Evolutionary conservation across 2,888 invertebrate genomes (phyloP).

Genomic region (Diplolepis rosae): DNA sequence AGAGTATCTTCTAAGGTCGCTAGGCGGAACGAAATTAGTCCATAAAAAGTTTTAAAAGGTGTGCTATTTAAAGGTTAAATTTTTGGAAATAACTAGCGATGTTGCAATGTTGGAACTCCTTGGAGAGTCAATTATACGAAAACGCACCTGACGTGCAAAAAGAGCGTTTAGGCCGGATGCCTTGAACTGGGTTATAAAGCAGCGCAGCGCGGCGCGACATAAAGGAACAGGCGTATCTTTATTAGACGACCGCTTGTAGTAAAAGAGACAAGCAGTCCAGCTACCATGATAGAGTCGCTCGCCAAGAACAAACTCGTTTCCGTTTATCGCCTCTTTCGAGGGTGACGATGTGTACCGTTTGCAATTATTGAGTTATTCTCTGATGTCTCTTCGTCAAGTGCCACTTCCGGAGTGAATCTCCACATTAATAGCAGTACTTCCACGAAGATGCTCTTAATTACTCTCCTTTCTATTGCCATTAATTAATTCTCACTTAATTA

Average conservation of each 20-base stretch:
- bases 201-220: constrained; percentile 26
- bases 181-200: constrained; percentile 13
- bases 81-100: too few species aligned
- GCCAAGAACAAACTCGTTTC: constrained; percentile 49
- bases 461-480: not conserved
- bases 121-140: not conserved
- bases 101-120: too few species aligned
- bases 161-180: not conserved
- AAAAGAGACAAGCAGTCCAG: constrained; percentile 42
- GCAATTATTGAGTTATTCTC: constrained; percentile 19
- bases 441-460: not conserved
- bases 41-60: too few species aligned
- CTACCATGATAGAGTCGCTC: constrained; percentile 37
- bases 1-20: too few species aligned
- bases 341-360: constrained; percentile 20
- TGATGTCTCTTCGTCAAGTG: not conserved
- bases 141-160: not conserved
- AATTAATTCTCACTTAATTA: constrained; percentile 10
- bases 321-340: constrained; percentile 30
- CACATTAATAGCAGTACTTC: constrained; percentile 22
- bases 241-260: constrained; percentile 47
- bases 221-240: constrained; percentile 50
- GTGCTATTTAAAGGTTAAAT: too few species aligned
- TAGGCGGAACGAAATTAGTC: too few species aligned
- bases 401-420: constrained; percentile 6